Conservation (phyloP, 2,113 vertebrate genomes). For the Synodontis membranacea region DNA sequence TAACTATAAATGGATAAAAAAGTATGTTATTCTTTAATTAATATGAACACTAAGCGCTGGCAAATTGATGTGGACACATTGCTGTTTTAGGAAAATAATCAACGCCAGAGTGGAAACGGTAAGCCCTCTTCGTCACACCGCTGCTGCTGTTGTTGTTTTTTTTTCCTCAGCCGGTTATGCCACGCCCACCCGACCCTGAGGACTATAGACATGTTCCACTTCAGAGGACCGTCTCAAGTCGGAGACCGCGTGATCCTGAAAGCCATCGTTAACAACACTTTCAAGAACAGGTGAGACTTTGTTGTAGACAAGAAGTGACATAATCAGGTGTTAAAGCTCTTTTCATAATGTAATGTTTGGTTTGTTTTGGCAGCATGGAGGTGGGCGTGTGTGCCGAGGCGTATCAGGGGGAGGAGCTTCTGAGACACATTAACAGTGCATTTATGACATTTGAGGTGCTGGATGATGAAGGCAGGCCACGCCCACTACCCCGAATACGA, state of each 20-base stretch:
- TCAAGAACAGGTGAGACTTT: constrained; percentile 83
- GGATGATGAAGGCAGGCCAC: constrained; percentile 70
- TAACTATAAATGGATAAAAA: neutral
- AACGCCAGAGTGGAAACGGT: neutral
- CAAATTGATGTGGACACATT: neutral
- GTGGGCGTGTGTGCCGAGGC: constrained; percentile 91
- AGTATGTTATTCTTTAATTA: neutral
- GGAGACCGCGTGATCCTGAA: constrained; percentile 92
- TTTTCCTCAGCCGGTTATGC: constrained; percentile 82
- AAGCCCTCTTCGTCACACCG: neutral
- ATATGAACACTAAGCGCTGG: neutral
- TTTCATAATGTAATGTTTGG: neutral
- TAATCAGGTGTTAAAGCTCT: neutral
- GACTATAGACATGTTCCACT: constrained; percentile 98
- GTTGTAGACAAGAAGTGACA: neutral
- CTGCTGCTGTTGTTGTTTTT: neutral
- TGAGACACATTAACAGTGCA: constrained; percentile 90
- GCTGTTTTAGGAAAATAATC: neutral
- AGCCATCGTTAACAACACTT: constrained; percentile 95
- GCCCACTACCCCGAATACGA: constrained; percentile 77
- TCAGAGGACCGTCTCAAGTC: constrained; percentile 89
- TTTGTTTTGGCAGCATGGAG: constrained; percentile 81
- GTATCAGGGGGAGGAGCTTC: constrained; percentile 74
- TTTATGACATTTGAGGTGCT: constrained; percentile 93
- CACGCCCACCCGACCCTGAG: constrained; percentile 86